Conservation (phyloP, 2,888 invertebrate genomes). For the Apotomis betuletana region DNA sequence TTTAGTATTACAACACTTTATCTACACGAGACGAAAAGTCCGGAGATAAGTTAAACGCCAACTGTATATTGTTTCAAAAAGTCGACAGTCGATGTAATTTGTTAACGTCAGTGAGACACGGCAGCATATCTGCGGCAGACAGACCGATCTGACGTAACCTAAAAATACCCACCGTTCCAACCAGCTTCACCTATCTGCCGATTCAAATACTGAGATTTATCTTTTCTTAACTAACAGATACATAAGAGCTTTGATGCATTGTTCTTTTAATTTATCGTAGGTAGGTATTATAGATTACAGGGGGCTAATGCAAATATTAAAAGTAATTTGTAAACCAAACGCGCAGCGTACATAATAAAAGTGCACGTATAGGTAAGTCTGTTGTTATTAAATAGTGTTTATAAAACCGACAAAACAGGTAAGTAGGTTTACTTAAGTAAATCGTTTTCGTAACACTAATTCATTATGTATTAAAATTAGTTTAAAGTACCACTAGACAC, state of each 20-base stretch:
- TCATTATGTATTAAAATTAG: not conserved
- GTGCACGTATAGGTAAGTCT: too few relatives aligned
- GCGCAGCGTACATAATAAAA: too few relatives aligned
- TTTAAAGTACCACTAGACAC: not conserved
- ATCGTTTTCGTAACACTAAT: not conserved
- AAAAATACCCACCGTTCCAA: constrained; percentile 66
- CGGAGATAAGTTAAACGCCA: constrained; percentile 81
- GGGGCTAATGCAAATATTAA: too few relatives aligned
- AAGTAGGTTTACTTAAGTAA: too few relatives aligned
- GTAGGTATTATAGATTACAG: not conserved
- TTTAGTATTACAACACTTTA: constrained; percentile 82
- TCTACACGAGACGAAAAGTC: constrained; percentile 80
- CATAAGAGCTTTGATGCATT: constrained; percentile 49
- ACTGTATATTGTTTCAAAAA: constrained; percentile 82
- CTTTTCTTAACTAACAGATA: constrained; percentile 62
- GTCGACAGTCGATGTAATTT: constrained; percentile 80
- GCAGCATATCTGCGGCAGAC: constrained; percentile 57
- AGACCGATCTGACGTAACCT: constrained; percentile 65
- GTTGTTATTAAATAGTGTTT: too few relatives aligned
- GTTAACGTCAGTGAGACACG: constrained; percentile 72
- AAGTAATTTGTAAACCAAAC: too few relatives aligned
- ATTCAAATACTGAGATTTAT: constrained; percentile 75
- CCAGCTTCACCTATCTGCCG: constrained; percentile 63
- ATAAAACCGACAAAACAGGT: too few relatives aligned
- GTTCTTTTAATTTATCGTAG: constrained; percentile 54